Evolutionary conservation across 2,797 vertebrate genomes (phyloP).

Genomic region (Pangasius larnaudii): DNA sequence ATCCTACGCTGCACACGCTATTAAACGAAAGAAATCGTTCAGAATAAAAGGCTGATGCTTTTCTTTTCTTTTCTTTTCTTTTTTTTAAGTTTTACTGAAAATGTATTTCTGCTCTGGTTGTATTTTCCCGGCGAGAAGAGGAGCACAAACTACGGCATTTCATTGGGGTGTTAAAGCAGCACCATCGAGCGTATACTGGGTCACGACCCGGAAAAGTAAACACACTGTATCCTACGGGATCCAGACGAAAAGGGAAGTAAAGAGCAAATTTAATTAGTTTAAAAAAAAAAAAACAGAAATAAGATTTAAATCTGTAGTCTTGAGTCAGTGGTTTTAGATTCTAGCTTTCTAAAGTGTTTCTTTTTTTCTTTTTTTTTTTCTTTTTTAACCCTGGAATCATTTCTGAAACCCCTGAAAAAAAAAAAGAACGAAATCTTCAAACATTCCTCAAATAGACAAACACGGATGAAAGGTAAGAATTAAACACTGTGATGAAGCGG

Average conservation of each 20-base stretch:
- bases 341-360: too few relatives aligned
- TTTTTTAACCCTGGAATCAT: too few relatives aligned
- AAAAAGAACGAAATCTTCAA: too few relatives aligned
- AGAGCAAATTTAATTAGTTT: neutral
- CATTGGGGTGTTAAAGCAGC: neutral
- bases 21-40: neutral
- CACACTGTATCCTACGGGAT: neutral
- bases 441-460: too few relatives aligned
- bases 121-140: neutral
- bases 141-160: neutral
- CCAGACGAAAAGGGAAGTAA: neutral
- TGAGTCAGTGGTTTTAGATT: too few relatives aligned
- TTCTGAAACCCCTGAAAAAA: too few relatives aligned
- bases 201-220: neutral
- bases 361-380: too few relatives aligned
- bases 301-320: too few relatives aligned
- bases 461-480: too few relatives aligned
- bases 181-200: too few relatives aligned
- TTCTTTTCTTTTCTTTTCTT: neutral
- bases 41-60: neutral
- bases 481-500: too few relatives aligned
- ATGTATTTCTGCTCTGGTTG: neutral
- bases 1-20: neutral
- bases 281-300: neutral
- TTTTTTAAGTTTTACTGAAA: neutral